A percentile compares a stretch with the other conserved stretches of the same genome.
phyloP scores from a whole-genome alignment of 2,797 vertebrate genomes.

The Sebastiscus albofasciatus region DNA sequence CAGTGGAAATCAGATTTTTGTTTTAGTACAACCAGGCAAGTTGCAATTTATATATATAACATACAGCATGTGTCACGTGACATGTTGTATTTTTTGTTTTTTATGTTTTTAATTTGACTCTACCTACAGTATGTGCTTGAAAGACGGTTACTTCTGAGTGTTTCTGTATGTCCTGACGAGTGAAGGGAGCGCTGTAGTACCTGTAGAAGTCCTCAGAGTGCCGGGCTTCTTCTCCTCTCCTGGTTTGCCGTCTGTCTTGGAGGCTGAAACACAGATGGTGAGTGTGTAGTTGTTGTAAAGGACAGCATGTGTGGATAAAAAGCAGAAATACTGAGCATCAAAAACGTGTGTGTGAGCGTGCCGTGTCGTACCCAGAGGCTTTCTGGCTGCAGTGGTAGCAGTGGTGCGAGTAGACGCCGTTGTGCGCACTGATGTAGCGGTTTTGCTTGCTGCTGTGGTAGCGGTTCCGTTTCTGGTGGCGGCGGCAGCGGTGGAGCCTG shows the following conservation, averaged over 20 bases:
- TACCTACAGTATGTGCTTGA: too few species aligned
- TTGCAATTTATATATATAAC: neutral
- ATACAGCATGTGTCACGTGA: neutral
- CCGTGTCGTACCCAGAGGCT: slow-evolving; percentile 79
- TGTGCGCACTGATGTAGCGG: slow-evolving; percentile 58
- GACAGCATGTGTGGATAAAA: neutral
- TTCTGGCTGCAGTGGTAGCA: slow-evolving; percentile 80
- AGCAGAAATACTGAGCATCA: neutral
- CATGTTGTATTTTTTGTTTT: neutral
- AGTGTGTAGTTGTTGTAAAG: neutral
- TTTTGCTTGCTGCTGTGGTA: slow-evolving; percentile 65
- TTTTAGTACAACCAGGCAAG: neutral
- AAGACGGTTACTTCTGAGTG: neutral
- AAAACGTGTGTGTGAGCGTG: neutral
- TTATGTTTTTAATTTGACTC: neutral
- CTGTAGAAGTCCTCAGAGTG: slow-evolving; percentile 85
- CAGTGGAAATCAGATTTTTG: too few species aligned
- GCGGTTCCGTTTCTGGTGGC: slow-evolving; percentile 75
- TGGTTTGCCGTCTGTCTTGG: slow-evolving; percentile 88
- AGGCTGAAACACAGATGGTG: slow-evolving; percentile 72
- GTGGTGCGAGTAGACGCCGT: slow-evolving; percentile 54
- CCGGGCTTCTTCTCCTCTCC: slow-evolving; percentile 87
- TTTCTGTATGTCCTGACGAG: neutral
- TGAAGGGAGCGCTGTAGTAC: slow-evolving; percentile 66
- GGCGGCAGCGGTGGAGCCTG: slow-evolving; percentile 50